These are phyloP conservation scores for Anodontia alba DNA, from an alignment of 2,888 invertebrate species.

Conservation along the genomic window DNA sequence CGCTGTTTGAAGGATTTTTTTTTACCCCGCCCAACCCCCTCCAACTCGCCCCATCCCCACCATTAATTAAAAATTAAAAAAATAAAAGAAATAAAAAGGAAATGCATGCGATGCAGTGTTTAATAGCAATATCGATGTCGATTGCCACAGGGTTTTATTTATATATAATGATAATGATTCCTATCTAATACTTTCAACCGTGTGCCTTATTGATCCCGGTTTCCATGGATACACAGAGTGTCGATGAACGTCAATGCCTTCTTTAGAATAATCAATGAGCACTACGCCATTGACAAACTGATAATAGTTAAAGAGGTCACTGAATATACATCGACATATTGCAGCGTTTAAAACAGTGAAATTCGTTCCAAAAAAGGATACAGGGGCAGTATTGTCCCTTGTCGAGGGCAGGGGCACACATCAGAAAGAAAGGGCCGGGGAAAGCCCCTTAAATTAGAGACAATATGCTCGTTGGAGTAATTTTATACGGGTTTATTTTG, in stretches of 20 bases:
- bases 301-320: conserved; percentile 7
- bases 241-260: conserved; percentile 4
- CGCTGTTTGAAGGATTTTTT: too few relatives aligned
- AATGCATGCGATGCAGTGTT: too few relatives aligned
- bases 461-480: not conserved
- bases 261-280: conserved; percentile 7
- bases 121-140: too few relatives aligned
- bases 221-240: not conserved
- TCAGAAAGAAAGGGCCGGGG: not conserved
- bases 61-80: too few relatives aligned
- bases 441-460: not conserved
- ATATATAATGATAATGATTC: too few relatives aligned
- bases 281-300: not conserved
- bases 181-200: too few relatives aligned
- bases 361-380: not conserved
- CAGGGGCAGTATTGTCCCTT: not conserved
- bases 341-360: not conserved
- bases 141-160: too few relatives aligned
- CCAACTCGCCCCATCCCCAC: too few relatives aligned
- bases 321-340: not conserved
- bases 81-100: too few relatives aligned
- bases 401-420: not conserved
- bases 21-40: too few relatives aligned
- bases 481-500: not conserved
- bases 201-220: not conserved